These are phyloP conservation scores for Emmelina monodactyla DNA, from an alignment of 2,888 invertebrate genomes.

Conservation along the genomic window DNA sequence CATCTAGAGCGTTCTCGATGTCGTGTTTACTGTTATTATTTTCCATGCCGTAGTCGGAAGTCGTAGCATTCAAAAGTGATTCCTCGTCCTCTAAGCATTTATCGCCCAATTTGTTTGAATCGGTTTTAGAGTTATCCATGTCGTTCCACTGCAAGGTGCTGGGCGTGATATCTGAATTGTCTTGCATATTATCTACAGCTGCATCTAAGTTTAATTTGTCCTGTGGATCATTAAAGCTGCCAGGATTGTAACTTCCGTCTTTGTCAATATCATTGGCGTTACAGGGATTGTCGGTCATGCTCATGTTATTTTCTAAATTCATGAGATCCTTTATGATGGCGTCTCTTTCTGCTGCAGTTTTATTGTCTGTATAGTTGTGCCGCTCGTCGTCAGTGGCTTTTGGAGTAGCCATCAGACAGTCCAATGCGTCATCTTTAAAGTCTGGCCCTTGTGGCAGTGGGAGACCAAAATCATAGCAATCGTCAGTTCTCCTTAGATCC, in stretches of 20 bases:
- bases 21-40: conserved; percentile 8
- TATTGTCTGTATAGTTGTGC: conserved; percentile 27
- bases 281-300: conserved; percentile 25
- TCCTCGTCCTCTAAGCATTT: conserved; percentile 16
- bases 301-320: conserved; percentile 50
- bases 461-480: conserved; percentile 49
- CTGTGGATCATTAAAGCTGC: not conserved
- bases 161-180: conserved; percentile 20
- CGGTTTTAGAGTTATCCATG: conserved; percentile 24
- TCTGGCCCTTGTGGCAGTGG: conserved; percentile 42
- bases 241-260: conserved; percentile 1
- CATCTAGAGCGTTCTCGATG: not conserved
- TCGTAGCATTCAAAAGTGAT: conserved; percentile 18
- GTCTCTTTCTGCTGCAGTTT: conserved; percentile 38
- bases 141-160: conserved; percentile 27
- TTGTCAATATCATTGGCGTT: conserved; percentile 20
- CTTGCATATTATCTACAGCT: conserved; percentile 13
- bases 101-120: conserved; percentile 13
- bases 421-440: conserved; percentile 45
- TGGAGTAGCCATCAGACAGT: conserved; percentile 47
- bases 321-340: conserved; percentile 55
- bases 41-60: conserved; percentile 20
- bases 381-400: conserved; percentile 34
- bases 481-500: conserved; percentile 42
- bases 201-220: not conserved